phyloP scores from a whole-genome alignment of 2,888 invertebrate species.

The Tachina fera region DNA sequence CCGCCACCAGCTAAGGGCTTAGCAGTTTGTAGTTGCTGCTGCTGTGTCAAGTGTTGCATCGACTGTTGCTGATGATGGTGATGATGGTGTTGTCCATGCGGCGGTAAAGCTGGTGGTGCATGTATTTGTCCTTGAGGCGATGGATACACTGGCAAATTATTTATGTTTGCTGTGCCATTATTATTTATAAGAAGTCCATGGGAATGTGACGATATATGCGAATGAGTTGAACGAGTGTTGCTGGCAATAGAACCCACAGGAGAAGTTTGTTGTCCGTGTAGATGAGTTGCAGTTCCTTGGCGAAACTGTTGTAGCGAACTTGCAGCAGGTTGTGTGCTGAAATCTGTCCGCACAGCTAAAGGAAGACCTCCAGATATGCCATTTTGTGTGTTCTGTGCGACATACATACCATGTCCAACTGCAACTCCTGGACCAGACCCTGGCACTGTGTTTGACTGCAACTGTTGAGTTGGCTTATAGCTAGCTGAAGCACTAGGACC shows the following conservation, averaged over 20 bases:
- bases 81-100: conserved; percentile 77
- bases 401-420: conserved; percentile 48
- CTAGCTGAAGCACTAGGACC: conserved; percentile 57
- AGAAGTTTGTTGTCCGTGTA: conserved; percentile 84
- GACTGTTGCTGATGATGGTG: conserved; percentile 67
- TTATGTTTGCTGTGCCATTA: conserved; percentile 71
- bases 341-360: conserved; percentile 80
- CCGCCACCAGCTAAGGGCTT: conserved; percentile 68
- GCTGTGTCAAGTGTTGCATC: conserved; percentile 62
- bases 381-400: conserved; percentile 73
- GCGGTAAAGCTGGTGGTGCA: conserved; percentile 77
- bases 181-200: conserved; percentile 71
- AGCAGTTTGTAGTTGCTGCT: conserved; percentile 74
- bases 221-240: conserved; percentile 82
- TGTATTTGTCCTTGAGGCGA: conserved; percentile 75
- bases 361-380: conserved; percentile 77
- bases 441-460: conserved; percentile 23
- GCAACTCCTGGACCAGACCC: conserved; percentile 43
- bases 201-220: conserved; percentile 74
- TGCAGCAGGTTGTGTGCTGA: conserved; percentile 81
- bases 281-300: conserved; percentile 71
- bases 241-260: conserved; percentile 81
- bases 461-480: conserved; percentile 73
- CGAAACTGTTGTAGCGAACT: conserved; percentile 71
- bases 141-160: conserved; percentile 73